Conservation (phyloP, 2,888 invertebrate genomes). For the Andrena chrysosceles region DNA sequence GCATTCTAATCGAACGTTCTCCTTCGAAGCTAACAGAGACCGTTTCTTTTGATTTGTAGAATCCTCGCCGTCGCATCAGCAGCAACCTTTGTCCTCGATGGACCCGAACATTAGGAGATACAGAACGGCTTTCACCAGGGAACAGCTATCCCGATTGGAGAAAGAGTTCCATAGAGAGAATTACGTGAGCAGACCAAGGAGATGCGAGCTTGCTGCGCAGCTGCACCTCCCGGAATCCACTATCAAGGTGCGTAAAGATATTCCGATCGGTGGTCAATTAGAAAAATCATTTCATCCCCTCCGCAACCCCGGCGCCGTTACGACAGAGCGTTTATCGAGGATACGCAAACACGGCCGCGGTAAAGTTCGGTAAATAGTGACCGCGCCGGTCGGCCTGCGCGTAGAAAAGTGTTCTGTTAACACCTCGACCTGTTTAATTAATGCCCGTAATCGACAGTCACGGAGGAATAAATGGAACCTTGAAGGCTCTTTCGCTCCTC, state of each 20-base stretch:
- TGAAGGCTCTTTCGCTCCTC: slow-evolving; percentile 9
- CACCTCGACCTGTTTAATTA: slow-evolving; percentile 62
- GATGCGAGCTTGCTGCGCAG: slow-evolving; percentile 97
- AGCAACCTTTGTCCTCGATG: slow-evolving; percentile 69
- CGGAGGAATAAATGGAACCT: slow-evolving; percentile 24
- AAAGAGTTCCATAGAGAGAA: slow-evolving; percentile 99
- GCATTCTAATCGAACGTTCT: not conserved
- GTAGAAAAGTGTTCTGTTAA: slow-evolving; percentile 59
- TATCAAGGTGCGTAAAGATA: slow-evolving; percentile 92
- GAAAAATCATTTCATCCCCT: slow-evolving; percentile 10
- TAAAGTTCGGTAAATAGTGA: slow-evolving; percentile 59
- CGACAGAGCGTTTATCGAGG: slow-evolving; percentile 36
- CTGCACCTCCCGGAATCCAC: slow-evolving; percentile 98
- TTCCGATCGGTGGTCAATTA: slow-evolving; percentile 19
- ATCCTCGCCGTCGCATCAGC: slow-evolving; percentile 51
- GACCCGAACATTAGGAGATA: slow-evolving; percentile 94
- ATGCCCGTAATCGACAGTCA: slow-evolving; percentile 47
- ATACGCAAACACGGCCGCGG: slow-evolving; percentile 42
- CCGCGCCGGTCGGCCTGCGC: slow-evolving; percentile 41
- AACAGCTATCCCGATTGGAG: slow-evolving; percentile 96
- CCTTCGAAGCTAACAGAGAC: not conserved
- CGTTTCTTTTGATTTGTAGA: slow-evolving; percentile 20
- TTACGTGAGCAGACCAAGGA: slow-evolving; percentile 97
- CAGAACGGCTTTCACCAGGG: slow-evolving; percentile 98
- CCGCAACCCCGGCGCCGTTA: not conserved